These are phyloP conservation scores for Xiphorhynchus erythropygius DNA, from an alignment of 2,797 vertebrate genomes.

Conservation along the genomic window DNA sequence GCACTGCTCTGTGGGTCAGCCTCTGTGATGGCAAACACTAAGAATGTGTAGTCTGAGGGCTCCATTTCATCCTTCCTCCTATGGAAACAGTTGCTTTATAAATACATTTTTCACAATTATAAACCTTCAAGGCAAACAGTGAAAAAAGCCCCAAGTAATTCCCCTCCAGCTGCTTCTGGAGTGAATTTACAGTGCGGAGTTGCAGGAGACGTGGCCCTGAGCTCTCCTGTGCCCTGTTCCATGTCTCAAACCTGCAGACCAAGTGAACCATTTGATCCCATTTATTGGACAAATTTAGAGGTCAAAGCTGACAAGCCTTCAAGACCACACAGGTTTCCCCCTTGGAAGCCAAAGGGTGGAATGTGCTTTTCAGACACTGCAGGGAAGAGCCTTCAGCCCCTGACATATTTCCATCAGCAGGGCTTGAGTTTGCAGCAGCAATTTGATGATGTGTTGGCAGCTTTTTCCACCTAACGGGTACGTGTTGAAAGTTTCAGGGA, in stretches of 20 bases:
- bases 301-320: constrained; percentile 44
- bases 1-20: not conserved
- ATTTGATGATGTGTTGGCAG: constrained; percentile 12
- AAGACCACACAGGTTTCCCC: constrained; percentile 55
- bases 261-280: constrained; percentile 13
- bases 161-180: not conserved
- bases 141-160: not conserved
- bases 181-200: not conserved
- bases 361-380: not conserved
- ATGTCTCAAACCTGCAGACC: constrained; percentile 6
- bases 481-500: not conserved
- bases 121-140: not conserved
- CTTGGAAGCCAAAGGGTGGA: not conserved
- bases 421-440: not conserved
- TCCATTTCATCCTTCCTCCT: not conserved
- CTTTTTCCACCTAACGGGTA: constrained; percentile 4
- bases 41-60: not conserved
- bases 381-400: constrained; percentile 18
- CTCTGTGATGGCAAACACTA: not conserved
- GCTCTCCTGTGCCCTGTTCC: not conserved
- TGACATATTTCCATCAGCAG: constrained; percentile 48
- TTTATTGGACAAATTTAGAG: constrained; percentile 50
- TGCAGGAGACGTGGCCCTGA: not conserved
- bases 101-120: not conserved
- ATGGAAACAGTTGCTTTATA: not conserved